phyloP scores from a whole-genome alignment of 2,888 invertebrate species.

The Rhamphomyia laevipes region DNA sequence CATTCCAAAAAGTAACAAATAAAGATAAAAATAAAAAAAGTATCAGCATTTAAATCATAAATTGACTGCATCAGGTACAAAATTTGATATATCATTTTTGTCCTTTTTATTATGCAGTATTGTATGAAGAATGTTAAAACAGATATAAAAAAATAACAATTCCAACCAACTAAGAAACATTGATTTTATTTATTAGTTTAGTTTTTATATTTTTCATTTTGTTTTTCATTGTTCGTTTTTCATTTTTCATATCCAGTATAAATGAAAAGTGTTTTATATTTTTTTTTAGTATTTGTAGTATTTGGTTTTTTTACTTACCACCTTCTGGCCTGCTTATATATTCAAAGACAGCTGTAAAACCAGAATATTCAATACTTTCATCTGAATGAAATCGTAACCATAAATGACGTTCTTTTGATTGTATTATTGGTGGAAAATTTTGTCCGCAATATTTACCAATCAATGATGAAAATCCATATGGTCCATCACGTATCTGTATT shows the following conservation, averaged over 20 bases:
- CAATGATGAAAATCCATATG: slow-evolving; percentile 57
- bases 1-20: no score
- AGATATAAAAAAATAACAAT: no score
- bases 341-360: slow-evolving; percentile 66
- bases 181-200: no score
- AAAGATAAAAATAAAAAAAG: background rate
- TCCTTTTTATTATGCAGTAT: background rate
- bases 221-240: background rate
- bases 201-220: no score
- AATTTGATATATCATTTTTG: slow-evolving; percentile 5
- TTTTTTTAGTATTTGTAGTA: background rate
- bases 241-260: background rate
- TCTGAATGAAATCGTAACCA: slow-evolving; percentile 74
- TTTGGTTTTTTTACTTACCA: slow-evolving; percentile 37
- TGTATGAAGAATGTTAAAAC: no score
- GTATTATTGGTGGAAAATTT: slow-evolving; percentile 58
- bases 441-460: slow-evolving; percentile 61
- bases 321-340: slow-evolving; percentile 47
- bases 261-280: background rate
- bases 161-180: no score
- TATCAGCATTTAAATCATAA: background rate
- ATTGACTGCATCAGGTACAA: slow-evolving; percentile 5
- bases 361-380: slow-evolving; percentile 64
- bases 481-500: slow-evolving; percentile 58
- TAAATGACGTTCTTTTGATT: slow-evolving; percentile 58